Evolutionary conservation across 1,140 invertebrate genomes (phyloP).

Genomic region (Drosophila orena): DNA sequence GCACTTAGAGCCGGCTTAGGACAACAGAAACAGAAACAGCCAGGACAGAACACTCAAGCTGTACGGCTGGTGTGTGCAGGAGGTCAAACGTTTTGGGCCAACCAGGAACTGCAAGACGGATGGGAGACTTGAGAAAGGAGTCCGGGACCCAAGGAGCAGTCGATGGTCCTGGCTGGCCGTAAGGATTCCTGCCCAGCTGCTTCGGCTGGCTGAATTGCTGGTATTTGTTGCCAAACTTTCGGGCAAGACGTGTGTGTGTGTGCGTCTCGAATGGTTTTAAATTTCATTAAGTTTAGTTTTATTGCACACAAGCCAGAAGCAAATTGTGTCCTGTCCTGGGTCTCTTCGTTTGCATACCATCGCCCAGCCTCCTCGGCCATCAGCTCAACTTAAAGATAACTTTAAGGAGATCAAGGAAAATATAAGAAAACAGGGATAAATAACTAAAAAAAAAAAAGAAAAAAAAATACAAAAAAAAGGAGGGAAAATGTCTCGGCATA

Average conservation of each 20-base stretch:
- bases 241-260: slow-evolving; percentile 31
- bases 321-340: slow-evolving; percentile 43
- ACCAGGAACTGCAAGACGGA: slow-evolving; percentile 10
- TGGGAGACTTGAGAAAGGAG: slow-evolving; percentile 10
- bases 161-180: background rate
- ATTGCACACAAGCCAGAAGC: slow-evolving; percentile 54
- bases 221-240: slow-evolving; percentile 59
- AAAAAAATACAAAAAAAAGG: too few species aligned
- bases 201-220: slow-evolving; percentile 51
- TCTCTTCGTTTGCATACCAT: slow-evolving; percentile 34
- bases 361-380: background rate
- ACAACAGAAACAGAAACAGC: slow-evolving; percentile 35
- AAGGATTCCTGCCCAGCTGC: slow-evolving; percentile 30
- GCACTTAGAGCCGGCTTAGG: slow-evolving; percentile 73
- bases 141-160: background rate
- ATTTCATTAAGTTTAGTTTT: slow-evolving; percentile 80
- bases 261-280: slow-evolving; percentile 61
- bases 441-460: background rate
- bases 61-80: slow-evolving; percentile 33
- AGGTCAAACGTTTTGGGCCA: slow-evolving; percentile 63
- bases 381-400: slow-evolving; percentile 26
- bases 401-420: slow-evolving; percentile 22
- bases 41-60: slow-evolving; percentile 6
- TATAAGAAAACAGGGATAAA: slow-evolving; percentile 8
- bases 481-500: slow-evolving; percentile 56